Evolutionary conservation across 1,140 invertebrate species (phyloP), one percentile per base, ranked within the genome.

Genomic region (Dinoponera quadriceps): DNA sequence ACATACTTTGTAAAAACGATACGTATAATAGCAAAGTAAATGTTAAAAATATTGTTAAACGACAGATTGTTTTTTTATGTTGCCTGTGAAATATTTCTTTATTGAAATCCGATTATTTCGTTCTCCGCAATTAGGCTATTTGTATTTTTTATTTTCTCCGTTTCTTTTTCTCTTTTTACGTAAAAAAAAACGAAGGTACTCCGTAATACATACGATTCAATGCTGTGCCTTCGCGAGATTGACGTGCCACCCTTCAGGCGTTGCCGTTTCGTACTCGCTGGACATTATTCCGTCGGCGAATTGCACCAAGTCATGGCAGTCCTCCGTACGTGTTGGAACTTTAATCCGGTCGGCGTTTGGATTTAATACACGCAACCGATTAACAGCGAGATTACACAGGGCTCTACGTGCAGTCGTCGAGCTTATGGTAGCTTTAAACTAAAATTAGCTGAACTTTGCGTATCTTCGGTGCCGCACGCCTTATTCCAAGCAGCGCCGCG

Each of bases 351-450:
- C 72, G 73, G 49, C 44, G 72, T 77, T 82, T 63, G 73, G 49
- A 77, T 77, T 82, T 77, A 77, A 82, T 82, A 82, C 81, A 77
- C 59, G 81, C 72, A 77, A 82, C 57, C 72, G 81, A 82, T 82
- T 82, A 82, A 82, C 59, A 75, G 49, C 22, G 59, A 78, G 73
- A 82, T 82, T 82, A 82, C 73, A 82, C 25, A 38, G 62, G 48
- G 69, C 81, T 82, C 75, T 82, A 82, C 57, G 59, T 77, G 81
- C 81, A 82, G 71, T 82, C 73, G 71, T 77, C 81, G 69, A 75
- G 72, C 59, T 82, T 82, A 82, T 54, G 57, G 81, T 77, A 82
- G 81, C 72, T 82, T 82, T 82, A 82, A 77, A 82, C 72, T 62
- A 75, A 82, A 82, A 82, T 82, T 82, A 82, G 73, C 73, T 77